Evolutionary conservation across 2,113 vertebrate species (phyloP).

Genomic region (Rhadina sibilatrix): DNA sequence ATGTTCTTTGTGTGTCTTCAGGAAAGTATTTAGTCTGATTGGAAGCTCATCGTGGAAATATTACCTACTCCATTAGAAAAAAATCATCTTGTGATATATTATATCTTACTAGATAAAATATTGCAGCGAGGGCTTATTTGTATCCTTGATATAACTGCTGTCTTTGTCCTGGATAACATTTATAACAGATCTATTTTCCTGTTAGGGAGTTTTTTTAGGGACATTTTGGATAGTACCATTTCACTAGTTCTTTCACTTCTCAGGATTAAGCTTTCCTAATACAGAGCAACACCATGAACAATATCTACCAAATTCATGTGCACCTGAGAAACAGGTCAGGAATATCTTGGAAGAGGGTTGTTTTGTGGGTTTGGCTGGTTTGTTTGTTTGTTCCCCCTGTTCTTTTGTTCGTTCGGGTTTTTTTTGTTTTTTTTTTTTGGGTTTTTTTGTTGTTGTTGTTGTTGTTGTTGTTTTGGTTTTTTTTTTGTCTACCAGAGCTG

Average conservation of each 20-base stretch:
- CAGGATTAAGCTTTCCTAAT: neutral
- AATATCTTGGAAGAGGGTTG: neutral
- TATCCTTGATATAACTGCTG: neutral
- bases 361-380: too few relatives aligned
- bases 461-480: neutral
- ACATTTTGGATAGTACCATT: neutral
- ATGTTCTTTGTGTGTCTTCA: neutral
- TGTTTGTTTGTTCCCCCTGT: neutral
- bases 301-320: neutral
- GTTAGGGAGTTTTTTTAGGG: fast-evolving
- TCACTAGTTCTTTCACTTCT: neutral
- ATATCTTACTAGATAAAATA: neutral
- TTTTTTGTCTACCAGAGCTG: neutral
- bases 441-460: neutral
- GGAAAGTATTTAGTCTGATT: neutral
- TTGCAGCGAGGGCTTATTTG: neutral
- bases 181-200: neutral
- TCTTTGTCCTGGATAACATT: neutral
- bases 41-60: neutral
- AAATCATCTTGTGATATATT: neutral
- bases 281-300: neutral
- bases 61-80: neutral
- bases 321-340: neutral
- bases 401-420: too few relatives aligned
- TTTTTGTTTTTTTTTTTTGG: neutral